phyloP scores from a whole-genome alignment of 2,797 vertebrate genomes.

The Brachymystax lenok region DNA sequence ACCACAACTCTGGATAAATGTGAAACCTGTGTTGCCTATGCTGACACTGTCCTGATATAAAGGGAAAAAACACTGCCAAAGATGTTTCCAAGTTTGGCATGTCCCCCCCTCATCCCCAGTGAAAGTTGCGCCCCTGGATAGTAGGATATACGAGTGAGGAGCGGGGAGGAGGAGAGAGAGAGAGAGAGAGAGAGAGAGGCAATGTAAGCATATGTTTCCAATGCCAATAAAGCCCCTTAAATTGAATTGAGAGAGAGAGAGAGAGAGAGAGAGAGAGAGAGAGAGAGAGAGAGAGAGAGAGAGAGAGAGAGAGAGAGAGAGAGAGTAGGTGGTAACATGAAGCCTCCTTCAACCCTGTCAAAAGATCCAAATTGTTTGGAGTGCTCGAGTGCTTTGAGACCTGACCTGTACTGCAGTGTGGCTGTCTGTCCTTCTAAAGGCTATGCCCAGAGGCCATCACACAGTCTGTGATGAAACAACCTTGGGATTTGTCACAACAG shows the following conservation, averaged over 20 bases:
- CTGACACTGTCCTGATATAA: neutral
- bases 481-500: conserved; percentile 5
- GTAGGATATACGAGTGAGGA: neutral
- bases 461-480: neutral
- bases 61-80: neutral
- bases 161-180: neutral
- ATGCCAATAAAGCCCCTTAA: too few species aligned
- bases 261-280: conserved; percentile 10
- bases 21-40: neutral
- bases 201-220: too few species aligned
- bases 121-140: neutral
- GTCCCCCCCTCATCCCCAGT: too few species aligned
- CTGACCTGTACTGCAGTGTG: conserved; percentile 3
- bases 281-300: conserved; percentile 12
- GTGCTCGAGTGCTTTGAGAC: conserved; percentile 6
- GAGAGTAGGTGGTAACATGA: conserved; percentile 18
- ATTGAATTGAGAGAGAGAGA: neutral
- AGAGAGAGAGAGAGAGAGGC: neutral
- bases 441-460: neutral
- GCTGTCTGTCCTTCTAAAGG: conserved; percentile 5
- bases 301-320: conserved; percentile 6
- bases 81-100: too few species aligned
- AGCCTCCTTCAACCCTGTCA: conserved; percentile 16
- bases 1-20: neutral
- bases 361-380: conserved; percentile 18